phyloP scores from a whole-genome alignment of 2,113 vertebrate genomes.

The Psittacula cyanocephala region DNA sequence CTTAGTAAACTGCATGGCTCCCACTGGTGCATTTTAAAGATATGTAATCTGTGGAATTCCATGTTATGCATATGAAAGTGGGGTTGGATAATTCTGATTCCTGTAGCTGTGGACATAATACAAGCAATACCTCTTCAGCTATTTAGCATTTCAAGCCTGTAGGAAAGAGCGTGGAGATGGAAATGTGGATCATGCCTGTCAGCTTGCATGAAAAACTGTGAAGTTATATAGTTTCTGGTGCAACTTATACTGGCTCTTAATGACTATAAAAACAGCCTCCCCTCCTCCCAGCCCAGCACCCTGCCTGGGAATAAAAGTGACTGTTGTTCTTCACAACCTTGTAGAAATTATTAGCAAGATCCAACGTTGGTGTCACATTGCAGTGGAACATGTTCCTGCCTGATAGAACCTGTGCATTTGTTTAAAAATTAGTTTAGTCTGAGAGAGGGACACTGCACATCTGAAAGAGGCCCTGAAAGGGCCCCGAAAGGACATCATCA shows the following conservation, averaged over 20 bases:
- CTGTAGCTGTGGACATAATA: not conserved
- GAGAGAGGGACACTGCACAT: not conserved
- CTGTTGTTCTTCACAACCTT: not conserved
- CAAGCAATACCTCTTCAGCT: not conserved
- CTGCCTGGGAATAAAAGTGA: not conserved
- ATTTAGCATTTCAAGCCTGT: not conserved
- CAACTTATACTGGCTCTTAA: not conserved
- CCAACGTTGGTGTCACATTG: not conserved
- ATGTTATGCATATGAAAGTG: not conserved
- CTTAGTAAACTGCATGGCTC: not conserved
- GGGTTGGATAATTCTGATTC: not conserved
- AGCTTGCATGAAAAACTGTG: not conserved
- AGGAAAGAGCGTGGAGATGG: not conserved
- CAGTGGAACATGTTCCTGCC: not conserved
- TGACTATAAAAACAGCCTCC: not conserved
- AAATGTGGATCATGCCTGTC: not conserved
- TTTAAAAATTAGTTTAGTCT: not conserved
- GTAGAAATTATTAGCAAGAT: not conserved
- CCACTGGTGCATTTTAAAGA: not conserved
- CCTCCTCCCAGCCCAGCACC: not conserved
- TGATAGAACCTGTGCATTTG: not conserved
- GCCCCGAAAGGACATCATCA: not conserved
- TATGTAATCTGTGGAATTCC: not conserved
- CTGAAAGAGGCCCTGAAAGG: not conserved
- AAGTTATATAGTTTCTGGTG: not conserved